phyloP scores from a whole-genome alignment of 2,797 vertebrate species.

The Notamacropus eugenii region DNA sequence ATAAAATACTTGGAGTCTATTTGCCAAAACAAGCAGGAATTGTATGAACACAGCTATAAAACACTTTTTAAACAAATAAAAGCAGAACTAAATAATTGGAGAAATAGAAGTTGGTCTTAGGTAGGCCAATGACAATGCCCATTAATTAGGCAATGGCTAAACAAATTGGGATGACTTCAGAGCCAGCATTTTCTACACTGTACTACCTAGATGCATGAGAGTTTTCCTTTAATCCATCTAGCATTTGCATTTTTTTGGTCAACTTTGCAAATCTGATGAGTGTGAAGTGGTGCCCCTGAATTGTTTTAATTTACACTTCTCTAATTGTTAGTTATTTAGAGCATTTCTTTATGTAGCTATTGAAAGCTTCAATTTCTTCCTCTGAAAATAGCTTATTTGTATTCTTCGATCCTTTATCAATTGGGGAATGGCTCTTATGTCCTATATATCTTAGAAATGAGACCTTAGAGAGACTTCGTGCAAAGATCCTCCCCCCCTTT shows the following conservation, averaged over 20 bases:
- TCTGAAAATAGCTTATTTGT: neutral
- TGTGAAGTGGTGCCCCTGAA: neutral
- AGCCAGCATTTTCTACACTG: neutral
- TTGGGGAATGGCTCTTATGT: neutral
- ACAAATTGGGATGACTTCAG: neutral
- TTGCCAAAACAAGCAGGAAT: neutral
- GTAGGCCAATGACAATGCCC: neutral
- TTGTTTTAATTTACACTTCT: neutral
- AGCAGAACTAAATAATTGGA: neutral
- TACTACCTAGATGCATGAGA: neutral
- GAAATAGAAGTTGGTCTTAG: neutral
- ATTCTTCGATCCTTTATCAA: neutral
- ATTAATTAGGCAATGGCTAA: neutral
- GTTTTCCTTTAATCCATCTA: neutral
- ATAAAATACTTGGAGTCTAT: neutral
- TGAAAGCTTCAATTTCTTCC: neutral
- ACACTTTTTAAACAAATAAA: neutral
- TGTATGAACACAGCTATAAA: neutral
- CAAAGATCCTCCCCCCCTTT: neutral
- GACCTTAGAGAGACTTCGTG: neutral
- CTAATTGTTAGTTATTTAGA: neutral
- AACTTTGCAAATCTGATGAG: neutral
- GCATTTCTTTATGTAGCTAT: neutral
- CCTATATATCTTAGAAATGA: neutral
- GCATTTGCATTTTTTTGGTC: neutral